Conservation (phyloP, 1,140 invertebrate species). For the Hylaeus volcanicus region DNA sequence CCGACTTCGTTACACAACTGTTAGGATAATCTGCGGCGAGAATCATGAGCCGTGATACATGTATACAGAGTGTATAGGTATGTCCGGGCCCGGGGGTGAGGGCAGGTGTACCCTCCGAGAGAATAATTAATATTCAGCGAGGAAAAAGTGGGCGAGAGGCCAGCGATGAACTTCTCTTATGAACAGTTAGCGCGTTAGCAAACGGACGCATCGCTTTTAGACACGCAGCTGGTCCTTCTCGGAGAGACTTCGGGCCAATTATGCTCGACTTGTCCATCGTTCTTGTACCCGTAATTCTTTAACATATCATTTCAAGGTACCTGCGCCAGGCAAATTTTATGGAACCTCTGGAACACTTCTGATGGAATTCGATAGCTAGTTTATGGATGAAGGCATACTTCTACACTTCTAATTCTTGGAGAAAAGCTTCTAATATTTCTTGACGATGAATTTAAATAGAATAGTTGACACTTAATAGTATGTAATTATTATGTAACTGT, state of each 20-base stretch:
- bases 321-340: background rate
- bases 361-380: too few relatives aligned
- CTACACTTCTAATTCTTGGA: too few relatives aligned
- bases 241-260: slow-evolving; percentile 46
- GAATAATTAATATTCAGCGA: slow-evolving; percentile 74
- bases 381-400: too few relatives aligned
- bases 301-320: slow-evolving; percentile 17
- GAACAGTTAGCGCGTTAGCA: slow-evolving; percentile 72
- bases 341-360: background rate
- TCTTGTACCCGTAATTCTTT: slow-evolving; percentile 49
- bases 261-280: slow-evolving; percentile 45
- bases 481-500: too few relatives aligned
- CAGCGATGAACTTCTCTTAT: slow-evolving; percentile 58
- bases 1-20: slow-evolving; percentile 65
- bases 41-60: slow-evolving; percentile 58
- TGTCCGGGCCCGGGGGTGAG: slow-evolving; percentile 48
- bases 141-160: slow-evolving; percentile 64
- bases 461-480: too few relatives aligned
- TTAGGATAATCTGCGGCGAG: slow-evolving; percentile 62
- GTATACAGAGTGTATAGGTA: slow-evolving; percentile 35
- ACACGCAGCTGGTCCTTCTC: slow-evolving; percentile 62
- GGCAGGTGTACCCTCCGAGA: slow-evolving; percentile 60
- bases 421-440: too few relatives aligned
- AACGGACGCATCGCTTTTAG: slow-evolving; percentile 47
- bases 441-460: too few relatives aligned